Evolutionary conservation across 2,888 invertebrate genomes (phyloP), one percentile per base, ranked within the genome.

Genomic region (Coecobrya sp.): DNA sequence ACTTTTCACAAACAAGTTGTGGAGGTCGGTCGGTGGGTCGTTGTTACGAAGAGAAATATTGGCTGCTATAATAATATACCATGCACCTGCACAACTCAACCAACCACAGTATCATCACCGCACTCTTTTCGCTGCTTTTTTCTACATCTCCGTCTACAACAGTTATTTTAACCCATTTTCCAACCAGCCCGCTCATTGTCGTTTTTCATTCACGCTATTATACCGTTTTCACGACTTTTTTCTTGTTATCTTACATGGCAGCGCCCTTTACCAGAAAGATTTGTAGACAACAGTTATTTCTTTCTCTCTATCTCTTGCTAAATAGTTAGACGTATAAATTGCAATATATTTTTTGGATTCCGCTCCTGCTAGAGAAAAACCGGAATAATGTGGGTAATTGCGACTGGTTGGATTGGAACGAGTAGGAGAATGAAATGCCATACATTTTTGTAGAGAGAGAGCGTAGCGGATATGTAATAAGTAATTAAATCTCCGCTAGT

Each of bases 401-500:
- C 19, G 19, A 55, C n/a, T 55, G 13, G 11, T 19, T 5, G 5
- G 19, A 19, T 5, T 19, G 25, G 42, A 2, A 2, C 7, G 19
- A 79, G 49, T 0, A 49, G n/a, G 52, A 55, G 25, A 79, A 79
- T 25, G 79, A 22, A 1, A 52, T 25, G 13, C 10, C 27, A 79
- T 52, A 36, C 22, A 79, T 49, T 49, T 25, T 25, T 49, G 1
- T 0, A 16, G 4, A 16, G 79, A 52, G 16, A 49, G 81, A 82
- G 30, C n/a, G 79, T 27, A 59, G 55, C 25, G 59, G 49, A 82
- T 55, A 49, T 79, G 52, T 81, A 73, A 81, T 79, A 70, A 82
- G 84, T 89, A 89, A 89, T 89, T 89, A 89, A 84, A 89, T 84
- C 84, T 89, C 81, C 81, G 55, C 52, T 19, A 81, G 88, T 65